Evolutionary conservation across 2,888 invertebrate species (phyloP), one percentile per base, ranked within the genome.

Genomic region (Terebella lapidaria): DNA sequence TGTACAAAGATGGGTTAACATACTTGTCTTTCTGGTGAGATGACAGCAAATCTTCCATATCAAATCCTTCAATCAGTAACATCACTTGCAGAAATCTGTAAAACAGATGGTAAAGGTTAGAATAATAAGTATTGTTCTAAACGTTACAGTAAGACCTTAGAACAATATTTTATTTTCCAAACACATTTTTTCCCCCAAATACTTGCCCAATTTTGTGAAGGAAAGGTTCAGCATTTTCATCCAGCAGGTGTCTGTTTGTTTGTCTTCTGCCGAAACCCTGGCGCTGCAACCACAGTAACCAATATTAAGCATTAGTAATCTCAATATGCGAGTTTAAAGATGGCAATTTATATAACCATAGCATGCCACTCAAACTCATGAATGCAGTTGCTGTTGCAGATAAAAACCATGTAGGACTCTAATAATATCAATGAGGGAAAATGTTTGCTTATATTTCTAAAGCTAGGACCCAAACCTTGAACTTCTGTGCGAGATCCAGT

Each of bases 261-360:
- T 78, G 80, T 24, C 74, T 65, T 45, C 71, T 65, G 15, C 78
- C 78, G 71, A 78, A 78, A 2, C 74, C 76, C 60, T 78, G 77
- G 60, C 69, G 71, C 78, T 79, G 66, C 22, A 59, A 42, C 15
- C 25, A 53, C 10, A n/a, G 15, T 2, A 27, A 18, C n/a, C 27
- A 1, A 18, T n/a, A 2, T n/a, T 20, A 28, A 5, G 4, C 52
- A 52, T n/a, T 20, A 4, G 52, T 35, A 18, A 35, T 35, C 35
- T 35, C 10, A 35, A 10, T 35, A 35, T 35, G 35, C 35, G 18
- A 35, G n/a, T n/a, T n/a, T 35, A 35, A 35, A 15, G 10, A 35
- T 35, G 35, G n/a, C n/a, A n/a, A n/a, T n/a, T n/a, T n/a, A n/a
- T n/a, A n/a, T n/a, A n/a, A n/a, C n/a, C n/a, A n/a, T n/a, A n/a